phyloP scores from a whole-genome alignment of 2,113 vertebrate genomes.

The Burhinus oedicnemus region DNA sequence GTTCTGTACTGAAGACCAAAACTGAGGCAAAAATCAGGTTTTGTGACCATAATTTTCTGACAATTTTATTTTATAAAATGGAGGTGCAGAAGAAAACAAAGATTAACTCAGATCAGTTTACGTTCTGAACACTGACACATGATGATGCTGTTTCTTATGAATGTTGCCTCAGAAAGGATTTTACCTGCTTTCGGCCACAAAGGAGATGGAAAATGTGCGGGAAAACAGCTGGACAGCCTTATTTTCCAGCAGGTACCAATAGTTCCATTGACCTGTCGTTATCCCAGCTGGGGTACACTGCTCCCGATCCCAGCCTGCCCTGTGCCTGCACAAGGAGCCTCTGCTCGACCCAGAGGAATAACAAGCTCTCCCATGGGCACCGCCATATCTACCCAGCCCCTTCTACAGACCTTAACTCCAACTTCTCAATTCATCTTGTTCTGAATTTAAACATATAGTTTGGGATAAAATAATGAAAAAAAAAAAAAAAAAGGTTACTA shows the following conservation, averaged over 20 bases:
- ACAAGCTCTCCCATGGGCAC: not conserved
- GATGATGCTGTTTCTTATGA: not conserved
- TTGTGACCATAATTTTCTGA: slow-evolving; percentile 1
- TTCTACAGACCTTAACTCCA: not conserved
- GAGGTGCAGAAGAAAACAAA: slow-evolving; percentile 14
- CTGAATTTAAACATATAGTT: not conserved
- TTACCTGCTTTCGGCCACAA: not conserved
- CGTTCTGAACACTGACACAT: not conserved
- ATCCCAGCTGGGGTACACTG: not conserved
- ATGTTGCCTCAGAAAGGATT: not conserved
- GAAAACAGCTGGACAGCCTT: not conserved
- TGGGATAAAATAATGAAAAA: not conserved
- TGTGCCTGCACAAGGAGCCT: not conserved
- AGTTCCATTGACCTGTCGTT: not conserved
- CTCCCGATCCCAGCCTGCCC: not conserved
- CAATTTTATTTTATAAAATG: slow-evolving; percentile 29
- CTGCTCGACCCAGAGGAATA: not conserved
- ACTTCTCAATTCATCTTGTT: not conserved
- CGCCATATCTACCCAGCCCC: not conserved
- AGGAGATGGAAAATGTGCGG: not conserved
- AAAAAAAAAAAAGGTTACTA: not conserved
- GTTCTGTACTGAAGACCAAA: slow-evolving; percentile 6
- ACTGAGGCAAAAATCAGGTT: slow-evolving; percentile 50
- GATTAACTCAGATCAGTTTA: slow-evolving; percentile 28
- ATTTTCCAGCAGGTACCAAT: not conserved